Evolutionary conservation across 2,888 invertebrate genomes (phyloP).

Genomic region (Drosophila rellima): DNA sequence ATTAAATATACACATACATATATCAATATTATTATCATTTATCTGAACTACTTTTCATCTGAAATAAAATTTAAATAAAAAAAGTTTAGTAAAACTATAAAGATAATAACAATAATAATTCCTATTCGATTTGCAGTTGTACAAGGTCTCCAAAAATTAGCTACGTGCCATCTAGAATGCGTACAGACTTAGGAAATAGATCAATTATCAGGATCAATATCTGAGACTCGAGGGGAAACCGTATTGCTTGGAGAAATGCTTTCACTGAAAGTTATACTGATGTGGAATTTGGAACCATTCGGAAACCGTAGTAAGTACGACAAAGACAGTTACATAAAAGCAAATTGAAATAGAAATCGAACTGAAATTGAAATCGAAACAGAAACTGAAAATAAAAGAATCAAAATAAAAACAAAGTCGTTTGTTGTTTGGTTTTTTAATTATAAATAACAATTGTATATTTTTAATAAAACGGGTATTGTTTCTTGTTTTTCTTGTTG

Average conservation of each 20-base stretch:
- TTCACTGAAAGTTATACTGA: conserved; percentile 7
- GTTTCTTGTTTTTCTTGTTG: conserved; percentile 29
- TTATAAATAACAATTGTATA: conserved; percentile 85
- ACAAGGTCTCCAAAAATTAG: conserved; percentile 14
- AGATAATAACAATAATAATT: not conserved
- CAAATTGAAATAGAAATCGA: conserved; percentile 15
- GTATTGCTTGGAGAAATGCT: conserved; percentile 49
- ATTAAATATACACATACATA: conserved; percentile 36
- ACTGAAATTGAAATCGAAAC: conserved; percentile 1
- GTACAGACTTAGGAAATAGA: conserved; percentile 21
- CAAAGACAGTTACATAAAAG: conserved; percentile 16
- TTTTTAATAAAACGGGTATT: conserved; percentile 82
- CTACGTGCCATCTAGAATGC: conserved; percentile 6
- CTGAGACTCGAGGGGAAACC: conserved; percentile 69
- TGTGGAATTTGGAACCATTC: conserved; percentile 9
- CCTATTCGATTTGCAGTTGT: conserved; percentile 6
- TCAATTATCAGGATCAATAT: conserved; percentile 13
- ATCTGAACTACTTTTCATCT: not conserved
- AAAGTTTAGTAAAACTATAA: not conserved
- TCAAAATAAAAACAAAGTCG: conserved; percentile 72
- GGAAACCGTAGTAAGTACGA: conserved; percentile 49
- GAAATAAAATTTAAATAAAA: conserved; percentile 5
- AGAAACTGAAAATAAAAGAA: conserved; percentile 50
- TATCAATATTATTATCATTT: conserved; percentile 10
- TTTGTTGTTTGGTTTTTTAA: conserved; percentile 82